Evolutionary conservation across 2,797 vertebrate species (phyloP).

Genomic region (Oophaga sylvatica): DNA sequence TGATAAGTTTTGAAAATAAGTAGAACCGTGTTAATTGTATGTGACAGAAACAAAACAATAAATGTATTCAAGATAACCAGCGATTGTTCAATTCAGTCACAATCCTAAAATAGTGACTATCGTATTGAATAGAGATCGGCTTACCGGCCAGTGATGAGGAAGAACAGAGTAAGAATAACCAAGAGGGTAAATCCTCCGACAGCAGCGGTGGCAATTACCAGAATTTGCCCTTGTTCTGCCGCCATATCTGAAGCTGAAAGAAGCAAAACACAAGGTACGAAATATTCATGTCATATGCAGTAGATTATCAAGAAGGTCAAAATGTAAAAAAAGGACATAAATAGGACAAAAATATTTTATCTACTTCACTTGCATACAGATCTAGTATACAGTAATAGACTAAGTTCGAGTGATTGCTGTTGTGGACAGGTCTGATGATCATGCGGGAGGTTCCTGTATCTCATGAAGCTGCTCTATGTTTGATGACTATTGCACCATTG

Average conservation of each 20-base stretch:
- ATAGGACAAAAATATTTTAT: no score
- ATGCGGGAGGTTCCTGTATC: no score
- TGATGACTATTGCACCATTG: no score
- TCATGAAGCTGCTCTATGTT: no score
- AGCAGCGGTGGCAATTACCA: slow-evolving; percentile 92
- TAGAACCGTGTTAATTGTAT: no score
- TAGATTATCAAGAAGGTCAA: background rate
- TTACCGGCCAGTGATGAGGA: slow-evolving; percentile 96
- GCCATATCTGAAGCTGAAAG: slow-evolving; percentile 90
- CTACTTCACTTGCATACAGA: background rate
- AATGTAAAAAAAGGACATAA: background rate
- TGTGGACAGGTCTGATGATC: no score
- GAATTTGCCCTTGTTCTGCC: slow-evolving; percentile 91
- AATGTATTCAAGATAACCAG: no score
- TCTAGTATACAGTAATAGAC: no score
- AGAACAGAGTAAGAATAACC: slow-evolving; percentile 93
- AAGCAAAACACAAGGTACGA: slow-evolving; percentile 55
- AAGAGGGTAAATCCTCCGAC: slow-evolving; percentile 94
- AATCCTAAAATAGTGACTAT: background rate
- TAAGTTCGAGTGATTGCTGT: no score
- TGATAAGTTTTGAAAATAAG: no score
- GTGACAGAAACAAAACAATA: no score
- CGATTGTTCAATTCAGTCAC: no score
- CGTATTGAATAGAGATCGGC: background rate
- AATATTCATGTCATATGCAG: background rate